A percentile compares a stretch with the other conserved stretches of the same genome.
Evolutionary conservation across 2,113 vertebrate genomes (phyloP).

Genomic region (Limanda limanda): DNA sequence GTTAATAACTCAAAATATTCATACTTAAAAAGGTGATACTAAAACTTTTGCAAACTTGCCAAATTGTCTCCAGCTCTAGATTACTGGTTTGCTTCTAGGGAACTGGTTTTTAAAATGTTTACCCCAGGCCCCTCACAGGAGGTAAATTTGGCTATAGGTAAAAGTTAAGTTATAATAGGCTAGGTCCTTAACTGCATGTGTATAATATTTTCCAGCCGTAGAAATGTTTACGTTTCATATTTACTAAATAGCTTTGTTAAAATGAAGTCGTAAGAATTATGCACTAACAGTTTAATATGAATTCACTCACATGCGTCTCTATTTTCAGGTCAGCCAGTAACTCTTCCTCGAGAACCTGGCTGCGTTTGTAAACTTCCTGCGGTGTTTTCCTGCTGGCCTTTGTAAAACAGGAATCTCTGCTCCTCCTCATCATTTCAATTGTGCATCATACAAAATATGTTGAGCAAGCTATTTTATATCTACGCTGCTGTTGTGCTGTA

Average conservation of each 20-base stretch:
- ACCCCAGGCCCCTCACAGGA: background rate
- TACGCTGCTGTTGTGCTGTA: background rate
- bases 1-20: background rate
- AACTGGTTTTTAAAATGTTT: background rate
- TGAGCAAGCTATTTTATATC: background rate
- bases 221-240: background rate
- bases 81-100: background rate
- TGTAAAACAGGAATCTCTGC: conserved; percentile 52
- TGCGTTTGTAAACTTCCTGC: conserved; percentile 66
- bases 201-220: background rate
- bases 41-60: background rate
- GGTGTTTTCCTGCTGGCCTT: conserved; percentile 65
- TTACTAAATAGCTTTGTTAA: background rate
- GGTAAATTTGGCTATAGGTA: background rate
- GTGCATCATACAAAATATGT: background rate
- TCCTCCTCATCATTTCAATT: background rate
- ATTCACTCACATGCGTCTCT: conserved; percentile 2
- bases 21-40: too few relatives aligned
- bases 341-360: conserved; percentile 74
- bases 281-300: background rate
- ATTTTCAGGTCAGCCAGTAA: conserved; percentile 78
- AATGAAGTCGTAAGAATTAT: background rate
- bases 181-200: background rate
- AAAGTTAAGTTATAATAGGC: background rate
- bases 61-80: too few relatives aligned